A percentile compares a stretch with the other conserved stretches of the same genome.
phyloP scores from a whole-genome alignment of 2,113 vertebrate genomes.

The Oncorhynchus masou region DNA sequence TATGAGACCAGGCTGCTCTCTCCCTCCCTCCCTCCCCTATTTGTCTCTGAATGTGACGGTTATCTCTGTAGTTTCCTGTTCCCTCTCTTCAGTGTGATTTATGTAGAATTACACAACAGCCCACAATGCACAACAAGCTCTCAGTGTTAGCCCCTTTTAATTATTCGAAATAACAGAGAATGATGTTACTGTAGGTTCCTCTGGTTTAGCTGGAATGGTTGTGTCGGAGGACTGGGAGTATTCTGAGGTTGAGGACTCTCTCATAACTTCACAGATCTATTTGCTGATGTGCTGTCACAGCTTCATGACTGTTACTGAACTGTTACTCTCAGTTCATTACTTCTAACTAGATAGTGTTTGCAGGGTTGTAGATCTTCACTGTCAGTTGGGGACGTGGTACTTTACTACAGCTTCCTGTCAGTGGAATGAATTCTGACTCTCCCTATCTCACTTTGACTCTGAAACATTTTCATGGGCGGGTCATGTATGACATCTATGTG shows the following conservation, averaged over 20 bases:
- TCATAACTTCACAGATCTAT: slow-evolving; percentile 59
- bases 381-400: neutral
- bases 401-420: slow-evolving; percentile 2
- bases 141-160: slow-evolving; percentile 62
- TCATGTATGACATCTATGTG: slow-evolving; percentile 7
- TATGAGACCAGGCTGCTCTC: neutral
- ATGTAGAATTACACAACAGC: slow-evolving; percentile 48
- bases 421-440: slow-evolving; percentile 15
- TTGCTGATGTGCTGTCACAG: slow-evolving; percentile 62
- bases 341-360: slow-evolving; percentile 53
- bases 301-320: slow-evolving; percentile 57
- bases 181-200: slow-evolving; percentile 29
- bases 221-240: slow-evolving; percentile 20
- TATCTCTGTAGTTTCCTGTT: slow-evolving; percentile 32
- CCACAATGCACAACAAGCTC: slow-evolving; percentile 50
- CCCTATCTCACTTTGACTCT: slow-evolving; percentile 28
- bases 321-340: slow-evolving; percentile 57
- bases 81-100: slow-evolving; percentile 51
- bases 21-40: neutral
- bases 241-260: slow-evolving; percentile 18
- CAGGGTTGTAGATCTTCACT: slow-evolving; percentile 10
- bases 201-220: slow-evolving; percentile 35
- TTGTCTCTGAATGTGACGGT: slow-evolving; percentile 27
- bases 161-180: slow-evolving; percentile 39
- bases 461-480: slow-evolving; percentile 26